Base-by-base conservation (phyloP, 2,113 vertebrate species). In the Ardeotis arabs region DNA sequence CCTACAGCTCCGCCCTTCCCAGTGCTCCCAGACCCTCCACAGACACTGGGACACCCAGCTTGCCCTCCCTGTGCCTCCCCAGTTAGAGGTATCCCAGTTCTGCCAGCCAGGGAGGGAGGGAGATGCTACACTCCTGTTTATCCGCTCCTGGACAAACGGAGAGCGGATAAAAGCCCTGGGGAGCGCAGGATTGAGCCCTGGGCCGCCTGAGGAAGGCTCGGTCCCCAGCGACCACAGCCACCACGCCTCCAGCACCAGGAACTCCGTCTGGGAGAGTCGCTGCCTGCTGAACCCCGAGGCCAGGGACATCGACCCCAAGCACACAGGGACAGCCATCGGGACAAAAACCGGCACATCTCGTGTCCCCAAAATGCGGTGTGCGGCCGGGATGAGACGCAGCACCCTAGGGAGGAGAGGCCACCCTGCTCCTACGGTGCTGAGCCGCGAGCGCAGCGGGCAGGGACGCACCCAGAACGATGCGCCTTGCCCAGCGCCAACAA, bases 391-490 rank as follows among this genome's bases (percentile, higher is more conserved):
- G 1, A n/a, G n/a, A 28, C 1, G 8, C 41, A 52, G 41, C 53
- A 11, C 25, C 75, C 15, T 1, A 0, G 22, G 60, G 52, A 56
- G 62, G 60, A 75, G 62, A 79, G 33, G 50, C 9, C 45, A 50
- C 60, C 45, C 39, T 2, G 3, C 24, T 68, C 37, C 35, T 20
- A 7, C 4, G 2, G 35, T 1, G 21, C 44, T 4, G 5, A 76
- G 24, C 44, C 0, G 2, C 1, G n/a, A 44, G 3, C 44, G 17
- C 0, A 1, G n/a, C 1, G 1, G 28, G 41, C 33, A 79, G 81
- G n/a, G 63, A 68, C 76, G 89, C n/a, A 47, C 35, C 22, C 4
- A 0, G 15, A 59, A 72, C 2, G 5, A 68, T 13, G 67, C 67
- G 64, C 90, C 94, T 76, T 84, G 87, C 87, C 73, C 90, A 31